These are phyloP conservation scores for Dryomyza anilis DNA, from an alignment of 2,888 invertebrate species.

Conservation along the genomic window DNA sequence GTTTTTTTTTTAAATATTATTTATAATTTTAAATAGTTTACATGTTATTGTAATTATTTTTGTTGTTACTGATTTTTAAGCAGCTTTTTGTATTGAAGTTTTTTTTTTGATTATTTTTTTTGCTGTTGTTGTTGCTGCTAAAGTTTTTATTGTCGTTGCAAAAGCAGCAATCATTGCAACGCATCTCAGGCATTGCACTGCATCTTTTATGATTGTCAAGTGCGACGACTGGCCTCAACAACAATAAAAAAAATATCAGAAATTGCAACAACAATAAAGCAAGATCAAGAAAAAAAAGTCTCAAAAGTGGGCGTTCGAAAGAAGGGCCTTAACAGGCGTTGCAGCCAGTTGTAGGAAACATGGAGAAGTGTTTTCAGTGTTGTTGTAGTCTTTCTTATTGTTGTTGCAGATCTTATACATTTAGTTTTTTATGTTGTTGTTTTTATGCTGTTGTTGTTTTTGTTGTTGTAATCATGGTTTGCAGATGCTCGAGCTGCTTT, in stretches of 20 bases:
- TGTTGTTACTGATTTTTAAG: not conserved
- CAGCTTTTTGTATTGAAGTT: not conserved
- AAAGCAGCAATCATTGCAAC: not conserved
- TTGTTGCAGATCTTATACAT: not conserved
- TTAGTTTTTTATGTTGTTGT: not conserved
- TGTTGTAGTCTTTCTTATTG: no score
- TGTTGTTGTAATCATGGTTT: not conserved
- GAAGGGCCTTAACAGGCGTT: not conserved
- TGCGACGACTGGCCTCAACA: slow-evolving; percentile 1
- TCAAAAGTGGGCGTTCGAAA: slow-evolving; percentile 11
- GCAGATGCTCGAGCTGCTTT: not conserved
- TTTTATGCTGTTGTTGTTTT: not conserved
- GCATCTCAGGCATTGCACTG: not conserved
- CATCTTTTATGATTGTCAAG: slow-evolving; percentile 10
- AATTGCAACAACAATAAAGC: not conserved
- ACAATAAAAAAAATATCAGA: not conserved
- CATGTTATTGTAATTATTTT: not conserved
- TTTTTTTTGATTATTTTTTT: not conserved
- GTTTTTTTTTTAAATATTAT: no score
- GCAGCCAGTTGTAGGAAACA: no score
- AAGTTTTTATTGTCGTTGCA: no score
- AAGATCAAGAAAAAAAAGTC: no score
- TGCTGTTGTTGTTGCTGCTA: not conserved
- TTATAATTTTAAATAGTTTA: no score
- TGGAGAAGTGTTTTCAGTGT: no score